A percentile compares a stretch with the other conserved stretches of the same genome.
phyloP scores from a whole-genome alignment of 2,113 vertebrate species.

The Aix galericulata region DNA sequence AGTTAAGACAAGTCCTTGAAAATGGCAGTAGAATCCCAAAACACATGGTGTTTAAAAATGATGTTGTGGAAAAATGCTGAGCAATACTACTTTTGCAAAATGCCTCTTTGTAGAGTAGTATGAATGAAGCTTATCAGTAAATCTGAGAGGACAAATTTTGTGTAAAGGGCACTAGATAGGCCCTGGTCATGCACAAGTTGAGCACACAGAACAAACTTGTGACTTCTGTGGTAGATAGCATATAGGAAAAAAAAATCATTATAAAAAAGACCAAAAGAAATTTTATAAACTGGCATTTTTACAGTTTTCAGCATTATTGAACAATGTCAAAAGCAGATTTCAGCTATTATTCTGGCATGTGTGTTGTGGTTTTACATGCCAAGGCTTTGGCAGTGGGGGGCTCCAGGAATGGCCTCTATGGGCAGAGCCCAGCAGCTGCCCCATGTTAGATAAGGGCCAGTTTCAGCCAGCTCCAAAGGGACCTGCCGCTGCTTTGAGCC shows the following conservation, averaged over 20 bases:
- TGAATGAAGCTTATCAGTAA: neutral
- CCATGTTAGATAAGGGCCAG: too few relatives aligned
- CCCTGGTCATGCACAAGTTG: neutral
- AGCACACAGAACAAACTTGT: neutral
- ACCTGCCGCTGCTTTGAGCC: too few relatives aligned
- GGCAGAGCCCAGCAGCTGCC: too few relatives aligned
- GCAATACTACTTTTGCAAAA: neutral
- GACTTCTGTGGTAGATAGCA: neutral
- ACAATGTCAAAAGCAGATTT: neutral
- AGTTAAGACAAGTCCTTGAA: neutral
- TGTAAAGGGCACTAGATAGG: neutral
- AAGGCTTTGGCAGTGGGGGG: too few relatives aligned
- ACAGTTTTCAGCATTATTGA: neutral
- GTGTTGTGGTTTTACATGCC: too few relatives aligned
- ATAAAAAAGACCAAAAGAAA: neutral
- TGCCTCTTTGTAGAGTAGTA: neutral
- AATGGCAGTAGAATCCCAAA: neutral
- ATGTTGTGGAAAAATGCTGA: neutral
- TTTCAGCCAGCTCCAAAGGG: neutral
- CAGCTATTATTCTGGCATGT: too few relatives aligned
- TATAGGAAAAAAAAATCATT: neutral
- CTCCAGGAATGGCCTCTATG: too few relatives aligned
- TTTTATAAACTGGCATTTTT: neutral
- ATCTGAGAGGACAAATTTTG: neutral
- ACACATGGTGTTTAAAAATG: neutral